phyloP scores from a whole-genome alignment of 2,113 vertebrate species.

The Cyphomyrus plagiostoma region DNA sequence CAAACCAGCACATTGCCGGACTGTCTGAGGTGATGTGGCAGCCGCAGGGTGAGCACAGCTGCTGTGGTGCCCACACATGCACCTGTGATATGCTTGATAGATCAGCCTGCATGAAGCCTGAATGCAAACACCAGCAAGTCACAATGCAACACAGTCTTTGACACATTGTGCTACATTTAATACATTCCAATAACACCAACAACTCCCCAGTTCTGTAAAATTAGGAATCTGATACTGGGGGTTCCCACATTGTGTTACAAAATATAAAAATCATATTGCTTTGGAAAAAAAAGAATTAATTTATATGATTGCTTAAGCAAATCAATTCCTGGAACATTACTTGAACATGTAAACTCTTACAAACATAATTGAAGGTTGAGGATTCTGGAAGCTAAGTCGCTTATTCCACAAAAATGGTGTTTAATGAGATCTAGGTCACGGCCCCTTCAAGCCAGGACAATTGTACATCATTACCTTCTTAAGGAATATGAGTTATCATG shows the following conservation, averaged over 20 bases:
- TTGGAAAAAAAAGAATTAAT: not conserved
- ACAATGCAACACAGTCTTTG: not conserved
- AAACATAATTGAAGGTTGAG: not conserved
- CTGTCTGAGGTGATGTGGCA: not conserved
- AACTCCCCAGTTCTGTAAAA: not conserved
- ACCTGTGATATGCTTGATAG: not conserved
- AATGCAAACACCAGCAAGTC: not conserved
- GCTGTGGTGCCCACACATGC: not conserved
- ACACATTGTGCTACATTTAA: not conserved
- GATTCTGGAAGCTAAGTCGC: not conserved
- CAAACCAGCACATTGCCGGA: not conserved
- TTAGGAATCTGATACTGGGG: not conserved
- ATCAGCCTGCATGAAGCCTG: not conserved
- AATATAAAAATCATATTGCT: not conserved
- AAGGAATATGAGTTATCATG: not conserved
- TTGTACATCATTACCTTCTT: not conserved
- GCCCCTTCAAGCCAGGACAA: not conserved
- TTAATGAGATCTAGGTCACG: not conserved
- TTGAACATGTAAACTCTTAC: not conserved
- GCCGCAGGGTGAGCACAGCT: not conserved
- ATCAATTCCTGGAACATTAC: not conserved
- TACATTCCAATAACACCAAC: not conserved
- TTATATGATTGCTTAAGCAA: constrained; percentile 4
- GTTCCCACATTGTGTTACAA: not conserved
- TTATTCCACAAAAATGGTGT: not conserved